A percentile compares a stretch with the other conserved stretches of the same genome.
Evolutionary conservation across 2,797 vertebrate genomes (phyloP).

Genomic region (Macroramphosus scolopax): DNA sequence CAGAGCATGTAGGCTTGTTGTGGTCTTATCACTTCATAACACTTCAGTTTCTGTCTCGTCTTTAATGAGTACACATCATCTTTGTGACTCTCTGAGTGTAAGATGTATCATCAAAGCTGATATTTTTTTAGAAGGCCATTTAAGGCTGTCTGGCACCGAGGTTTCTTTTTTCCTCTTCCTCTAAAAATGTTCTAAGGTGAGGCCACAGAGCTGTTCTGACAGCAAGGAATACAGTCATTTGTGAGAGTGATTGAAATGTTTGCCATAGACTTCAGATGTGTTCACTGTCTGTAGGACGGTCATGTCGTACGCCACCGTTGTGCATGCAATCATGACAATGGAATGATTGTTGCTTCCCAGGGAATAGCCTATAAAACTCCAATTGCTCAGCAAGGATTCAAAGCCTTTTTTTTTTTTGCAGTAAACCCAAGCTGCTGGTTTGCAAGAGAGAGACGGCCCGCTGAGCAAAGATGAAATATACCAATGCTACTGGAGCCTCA

Average conservation of each 20-base stretch:
- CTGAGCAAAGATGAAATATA: slow-evolving; percentile 56
- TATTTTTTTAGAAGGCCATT: slow-evolving; percentile 43
- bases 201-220: slow-evolving; percentile 9
- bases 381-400: slow-evolving; percentile 31
- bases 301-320: slow-evolving; percentile 26
- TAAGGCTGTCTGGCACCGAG: no score
- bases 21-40: slow-evolving; percentile 15
- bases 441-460: slow-evolving; percentile 41
- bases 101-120: slow-evolving; percentile 30
- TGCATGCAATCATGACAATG: slow-evolving; percentile 40
- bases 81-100: slow-evolving; percentile 27
- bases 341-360: slow-evolving; percentile 55
- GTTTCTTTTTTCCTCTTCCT: slow-evolving; percentile 22
- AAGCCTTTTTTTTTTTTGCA: slow-evolving; percentile 9
- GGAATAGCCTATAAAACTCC: slow-evolving; percentile 47
- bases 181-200: slow-evolving; percentile 4
- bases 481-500: slow-evolving; percentile 38
- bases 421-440: slow-evolving; percentile 32
- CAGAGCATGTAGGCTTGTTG: slow-evolving; percentile 39
- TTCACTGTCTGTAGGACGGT: no score
- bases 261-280: slow-evolving; percentile 48
- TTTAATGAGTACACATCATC: slow-evolving; percentile 43
- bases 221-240: slow-evolving; percentile 22
- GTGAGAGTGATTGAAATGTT: slow-evolving; percentile 51
- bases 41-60: slow-evolving; percentile 32